phyloP scores from a whole-genome alignment of 2,888 invertebrate genomes.

The Mylabris sibirica region DNA sequence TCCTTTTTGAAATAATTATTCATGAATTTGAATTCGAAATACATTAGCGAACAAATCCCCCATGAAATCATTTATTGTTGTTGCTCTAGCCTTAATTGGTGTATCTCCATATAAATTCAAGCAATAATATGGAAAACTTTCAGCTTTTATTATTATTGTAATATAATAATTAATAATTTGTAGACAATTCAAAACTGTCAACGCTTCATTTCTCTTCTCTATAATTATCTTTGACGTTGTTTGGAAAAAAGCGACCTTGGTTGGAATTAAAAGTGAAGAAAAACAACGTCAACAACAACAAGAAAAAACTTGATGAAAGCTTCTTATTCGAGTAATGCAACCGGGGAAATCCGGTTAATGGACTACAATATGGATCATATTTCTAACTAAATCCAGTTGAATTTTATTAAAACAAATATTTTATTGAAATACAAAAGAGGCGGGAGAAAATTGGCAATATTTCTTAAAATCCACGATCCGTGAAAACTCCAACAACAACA shows the following conservation, averaged over 20 bases:
- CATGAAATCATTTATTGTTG: neutral
- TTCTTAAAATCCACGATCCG: neutral
- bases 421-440: neutral
- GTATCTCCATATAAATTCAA: neutral
- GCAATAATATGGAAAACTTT: neutral
- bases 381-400: neutral
- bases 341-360: constrained; percentile 1
- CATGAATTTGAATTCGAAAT: neutral
- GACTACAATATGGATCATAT: neutral
- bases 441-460: neutral
- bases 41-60: neutral
- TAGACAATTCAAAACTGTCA: neutral
- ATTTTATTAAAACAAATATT: neutral
- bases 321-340: neutral
- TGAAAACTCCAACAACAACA: neutral
- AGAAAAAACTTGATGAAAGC: neutral
- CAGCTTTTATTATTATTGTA: neutral
- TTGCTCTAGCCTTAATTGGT: neutral
- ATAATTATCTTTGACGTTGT: neutral
- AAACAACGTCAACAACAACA: neutral
- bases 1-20: constrained; percentile 7
- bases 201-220: constrained; percentile 4
- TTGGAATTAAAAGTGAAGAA: neutral
- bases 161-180: neutral
- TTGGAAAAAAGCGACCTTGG: constrained; percentile 1